Evolutionary conservation across 2,888 invertebrate genomes (phyloP).

Genomic region (Drosophila cognata): DNA sequence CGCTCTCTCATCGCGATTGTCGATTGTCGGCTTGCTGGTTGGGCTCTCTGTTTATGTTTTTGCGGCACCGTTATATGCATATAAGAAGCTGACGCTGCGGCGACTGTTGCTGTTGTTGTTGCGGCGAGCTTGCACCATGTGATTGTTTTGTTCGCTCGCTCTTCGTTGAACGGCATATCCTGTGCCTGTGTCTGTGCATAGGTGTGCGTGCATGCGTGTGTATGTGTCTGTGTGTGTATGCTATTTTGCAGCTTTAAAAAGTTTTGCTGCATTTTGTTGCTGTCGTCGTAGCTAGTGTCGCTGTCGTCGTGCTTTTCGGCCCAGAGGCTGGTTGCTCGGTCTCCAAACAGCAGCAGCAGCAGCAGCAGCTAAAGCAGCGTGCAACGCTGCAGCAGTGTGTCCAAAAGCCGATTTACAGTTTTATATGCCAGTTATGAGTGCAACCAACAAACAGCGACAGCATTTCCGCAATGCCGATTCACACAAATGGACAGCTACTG

Average conservation of each 20-base stretch:
- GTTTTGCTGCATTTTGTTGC: conserved; percentile 75
- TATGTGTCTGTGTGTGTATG: conserved; percentile 26
- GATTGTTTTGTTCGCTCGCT: conserved; percentile 74
- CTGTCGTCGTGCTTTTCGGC: conserved; percentile 74
- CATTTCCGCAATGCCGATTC: conserved; percentile 71
- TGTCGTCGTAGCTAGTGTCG: conserved; percentile 56
- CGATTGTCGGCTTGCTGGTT: conserved; percentile 35
- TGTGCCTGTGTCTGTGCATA: conserved; percentile 35
- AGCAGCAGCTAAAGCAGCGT: conserved; percentile 54
- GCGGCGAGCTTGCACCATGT: conserved; percentile 73
- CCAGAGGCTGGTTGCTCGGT: conserved; percentile 79
- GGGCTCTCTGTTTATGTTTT: conserved; percentile 81
- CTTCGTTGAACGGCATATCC: conserved; percentile 56
- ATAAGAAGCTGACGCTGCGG: conserved; percentile 37
- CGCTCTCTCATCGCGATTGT: conserved; percentile 38
- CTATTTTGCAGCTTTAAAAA: conserved; percentile 53
- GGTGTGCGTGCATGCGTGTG: conserved; percentile 1
- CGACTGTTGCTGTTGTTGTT: conserved; percentile 41
- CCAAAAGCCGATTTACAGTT: conserved; percentile 81
- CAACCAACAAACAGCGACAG: conserved; percentile 69
- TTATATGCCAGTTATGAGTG: conserved; percentile 79
- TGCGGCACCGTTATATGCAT: conserved; percentile 65
- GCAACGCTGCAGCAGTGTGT: conserved; percentile 72
- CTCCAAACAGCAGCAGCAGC: conserved; percentile 61
- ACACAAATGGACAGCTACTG: conserved; percentile 22